Evolutionary conservation across 2,797 vertebrate genomes (phyloP).

Genomic region (Gobionotothen gibberifrons): DNA sequence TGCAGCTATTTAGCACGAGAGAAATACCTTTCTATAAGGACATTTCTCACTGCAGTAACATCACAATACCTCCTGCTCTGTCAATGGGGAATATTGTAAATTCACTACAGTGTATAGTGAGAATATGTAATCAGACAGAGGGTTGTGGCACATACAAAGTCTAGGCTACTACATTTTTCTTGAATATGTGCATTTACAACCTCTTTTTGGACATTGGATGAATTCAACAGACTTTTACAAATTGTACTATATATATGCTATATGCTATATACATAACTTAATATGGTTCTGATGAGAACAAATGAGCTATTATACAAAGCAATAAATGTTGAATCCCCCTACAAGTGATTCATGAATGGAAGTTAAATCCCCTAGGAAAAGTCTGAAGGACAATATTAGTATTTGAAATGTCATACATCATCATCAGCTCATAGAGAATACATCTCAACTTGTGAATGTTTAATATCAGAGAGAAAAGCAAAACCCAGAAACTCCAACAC

Average conservation of each 20-base stretch:
- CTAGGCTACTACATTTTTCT: neutral
- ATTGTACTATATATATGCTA: too few relatives aligned
- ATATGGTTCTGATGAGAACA: neutral
- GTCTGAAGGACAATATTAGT: neutral
- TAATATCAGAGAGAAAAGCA: neutral
- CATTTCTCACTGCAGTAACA: neutral
- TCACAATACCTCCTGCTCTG: neutral
- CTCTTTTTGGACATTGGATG: neutral
- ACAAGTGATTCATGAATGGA: neutral
- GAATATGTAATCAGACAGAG: neutral
- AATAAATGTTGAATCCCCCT: neutral
- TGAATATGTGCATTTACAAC: neutral
- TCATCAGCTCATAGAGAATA: neutral
- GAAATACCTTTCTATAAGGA: neutral
- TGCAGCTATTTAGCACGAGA: neutral
- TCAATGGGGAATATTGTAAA: neutral
- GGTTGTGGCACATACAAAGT: neutral
- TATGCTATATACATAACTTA: neutral
- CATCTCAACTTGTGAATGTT: neutral
- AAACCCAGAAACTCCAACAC: neutral
- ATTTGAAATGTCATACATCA: neutral
- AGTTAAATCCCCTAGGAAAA: neutral
- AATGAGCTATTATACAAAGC: neutral
- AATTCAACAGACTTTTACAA: neutral
- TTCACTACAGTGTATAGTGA: too few relatives aligned